Percentiles rank a stretch among this genome's conserved stretches.
Conservation (phyloP, 2,113 vertebrate genomes). For the Dasypus novemcinctus region DNA sequence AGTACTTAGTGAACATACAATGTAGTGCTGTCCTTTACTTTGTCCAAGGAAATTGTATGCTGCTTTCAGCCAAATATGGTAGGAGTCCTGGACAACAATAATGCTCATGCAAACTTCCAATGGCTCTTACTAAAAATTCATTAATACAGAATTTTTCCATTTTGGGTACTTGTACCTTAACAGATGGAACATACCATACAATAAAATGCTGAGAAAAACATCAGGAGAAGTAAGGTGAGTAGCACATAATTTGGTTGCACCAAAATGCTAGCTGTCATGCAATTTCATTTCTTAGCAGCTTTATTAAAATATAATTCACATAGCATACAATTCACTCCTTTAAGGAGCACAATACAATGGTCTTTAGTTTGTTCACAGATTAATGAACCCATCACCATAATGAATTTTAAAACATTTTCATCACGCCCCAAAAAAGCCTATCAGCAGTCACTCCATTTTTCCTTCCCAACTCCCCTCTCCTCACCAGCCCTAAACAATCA, state of each 20-base stretch:
- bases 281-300: neutral
- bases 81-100: slow-evolving; percentile 15
- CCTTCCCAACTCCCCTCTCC: neutral
- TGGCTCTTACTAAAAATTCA: neutral
- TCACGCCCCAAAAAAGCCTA: neutral
- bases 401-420: slow-evolving; percentile 7
- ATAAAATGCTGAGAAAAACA: slow-evolving; percentile 26
- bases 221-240: neutral
- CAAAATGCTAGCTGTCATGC: neutral
- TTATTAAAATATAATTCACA: neutral
- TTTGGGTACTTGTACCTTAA: neutral
- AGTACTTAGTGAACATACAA: slow-evolving; percentile 22
- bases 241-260: neutral
- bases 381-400: neutral
- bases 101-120: neutral
- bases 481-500: neutral
- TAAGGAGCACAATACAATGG: neutral
- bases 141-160: slow-evolving; percentile 53
- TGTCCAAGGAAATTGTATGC: neutral
- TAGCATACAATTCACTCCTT: neutral
- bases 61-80: slow-evolving; percentile 3
- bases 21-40: neutral
- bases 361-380: neutral
- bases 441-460: neutral
- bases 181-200: neutral